Base-by-base conservation (phyloP, 2,888 invertebrate species). In the Cephus pygmeus region DNA sequence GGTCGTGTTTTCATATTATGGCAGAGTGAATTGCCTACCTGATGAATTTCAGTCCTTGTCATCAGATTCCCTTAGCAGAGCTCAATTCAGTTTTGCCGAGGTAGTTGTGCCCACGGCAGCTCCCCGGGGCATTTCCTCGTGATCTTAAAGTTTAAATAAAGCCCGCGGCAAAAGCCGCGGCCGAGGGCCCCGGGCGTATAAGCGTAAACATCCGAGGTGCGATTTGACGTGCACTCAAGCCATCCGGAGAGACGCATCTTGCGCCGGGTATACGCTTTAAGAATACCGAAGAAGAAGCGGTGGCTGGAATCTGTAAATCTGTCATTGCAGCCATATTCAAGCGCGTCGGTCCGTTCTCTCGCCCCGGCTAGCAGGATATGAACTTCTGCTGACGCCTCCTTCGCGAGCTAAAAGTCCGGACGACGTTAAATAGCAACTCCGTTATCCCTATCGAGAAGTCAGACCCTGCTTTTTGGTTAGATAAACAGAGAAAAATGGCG, bases 301-400 rank as follows among this genome's bases (percentile, higher is more conserved):
- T 88, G 88, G 87, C 89, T 91, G 90, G 90, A 89, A 91, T 90
- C 90, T 88, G 91, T 91, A 91, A 91, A 91, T 91, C 91, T 91
- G 91, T 91, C 91, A 88, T 88, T 91, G 87, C 87, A 80, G 82
- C 88, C 87, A 88, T 90, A 90, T 87, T 85, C 86, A 79, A 79
- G 79, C 79, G 79, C 34, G 33, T 34, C 33, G 71, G 71, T 33
- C 31, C 71, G 71, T 31, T 71, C 71, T 31, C 71, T 33, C 71
- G 71, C 71, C 31, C 31, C 71, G 71, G 71, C 33, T 84, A 83
- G 84, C 84, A 86, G 86, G 84, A 88, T 86, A 86, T 87, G 85
- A 87, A 88, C 83, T 84, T 86, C 83, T 85, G 34, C 74, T 34
- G 34, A 31, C 34, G 74, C 35, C 74, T 74, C 36, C 74, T 56